phyloP scores from a whole-genome alignment of 2,888 invertebrate species.

The Rapana venosa region DNA sequence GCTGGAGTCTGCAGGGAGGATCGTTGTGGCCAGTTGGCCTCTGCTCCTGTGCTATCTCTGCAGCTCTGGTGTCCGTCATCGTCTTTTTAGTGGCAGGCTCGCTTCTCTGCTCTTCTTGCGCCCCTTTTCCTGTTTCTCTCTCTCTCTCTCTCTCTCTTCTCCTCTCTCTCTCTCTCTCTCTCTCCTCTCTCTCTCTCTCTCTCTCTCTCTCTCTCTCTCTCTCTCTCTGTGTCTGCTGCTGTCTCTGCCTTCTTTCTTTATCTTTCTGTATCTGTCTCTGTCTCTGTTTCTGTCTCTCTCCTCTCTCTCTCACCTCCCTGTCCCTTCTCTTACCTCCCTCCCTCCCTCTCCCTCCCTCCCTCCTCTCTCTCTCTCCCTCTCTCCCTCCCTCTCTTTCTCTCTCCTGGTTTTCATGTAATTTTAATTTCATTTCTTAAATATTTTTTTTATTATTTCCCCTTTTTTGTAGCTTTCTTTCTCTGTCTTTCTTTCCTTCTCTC shows the following conservation, averaged over 20 bases:
- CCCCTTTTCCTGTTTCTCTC: too few species aligned
- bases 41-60: too few species aligned
- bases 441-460: too few species aligned
- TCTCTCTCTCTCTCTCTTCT: background rate
- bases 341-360: background rate
- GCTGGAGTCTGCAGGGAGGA: too few species aligned
- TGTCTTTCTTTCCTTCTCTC: background rate
- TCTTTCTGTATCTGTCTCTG: too few species aligned
- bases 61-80: too few species aligned
- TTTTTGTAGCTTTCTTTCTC: background rate
- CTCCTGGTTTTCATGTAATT: too few species aligned
- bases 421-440: too few species aligned
- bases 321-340: background rate
- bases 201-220: background rate
- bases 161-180: background rate
- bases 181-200: background rate
- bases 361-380: background rate
- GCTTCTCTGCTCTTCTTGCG: too few species aligned
- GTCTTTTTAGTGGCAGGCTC: too few species aligned
- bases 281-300: background rate
- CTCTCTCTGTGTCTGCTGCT: background rate
- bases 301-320: background rate
- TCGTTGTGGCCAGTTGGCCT: too few species aligned
- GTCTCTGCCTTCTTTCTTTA: too few species aligned
- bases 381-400: background rate